A percentile compares a stretch with the other conserved stretches of the same genome.
Conservation (phyloP, 2,113 vertebrate genomes). For the Cinclus cinclus region DNA sequence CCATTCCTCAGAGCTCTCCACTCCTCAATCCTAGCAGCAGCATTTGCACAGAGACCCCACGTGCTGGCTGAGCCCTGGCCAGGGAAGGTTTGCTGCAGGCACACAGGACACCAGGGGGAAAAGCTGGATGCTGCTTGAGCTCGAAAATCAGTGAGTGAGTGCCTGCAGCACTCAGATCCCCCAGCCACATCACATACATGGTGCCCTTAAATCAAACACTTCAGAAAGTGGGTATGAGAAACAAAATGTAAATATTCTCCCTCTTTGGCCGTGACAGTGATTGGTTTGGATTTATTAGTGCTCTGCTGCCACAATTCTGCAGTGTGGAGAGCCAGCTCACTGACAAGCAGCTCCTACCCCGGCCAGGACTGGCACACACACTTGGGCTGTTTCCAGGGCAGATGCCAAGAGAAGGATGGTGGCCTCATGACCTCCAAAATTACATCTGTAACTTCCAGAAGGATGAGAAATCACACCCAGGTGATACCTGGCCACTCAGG, state of each 20-base stretch:
- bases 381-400: not conserved
- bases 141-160: not conserved
- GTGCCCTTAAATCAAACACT: not conserved
- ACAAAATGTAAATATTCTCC: not conserved
- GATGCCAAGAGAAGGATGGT: not conserved
- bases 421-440: not conserved
- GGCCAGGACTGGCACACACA: not conserved
- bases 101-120: accelerated
- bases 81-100: not conserved
- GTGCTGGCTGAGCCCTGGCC: not conserved
- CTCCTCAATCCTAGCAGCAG: not conserved
- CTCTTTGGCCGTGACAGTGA: not conserved
- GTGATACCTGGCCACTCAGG: not conserved
- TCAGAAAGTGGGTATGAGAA: not conserved
- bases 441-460: not conserved
- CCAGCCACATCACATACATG: accelerated
- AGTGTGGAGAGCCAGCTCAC: not conserved
- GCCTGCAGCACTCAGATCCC: not conserved
- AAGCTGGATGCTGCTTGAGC: not conserved
- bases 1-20: not conserved
- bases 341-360: not conserved
- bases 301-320: not conserved
- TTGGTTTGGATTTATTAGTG: not conserved
- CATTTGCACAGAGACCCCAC: not conserved
- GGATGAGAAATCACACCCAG: not conserved